A percentile compares a stretch with the other conserved stretches of the same genome.
phyloP scores from a whole-genome alignment of 2,113 vertebrate species.

The Plotosus lineatus region DNA sequence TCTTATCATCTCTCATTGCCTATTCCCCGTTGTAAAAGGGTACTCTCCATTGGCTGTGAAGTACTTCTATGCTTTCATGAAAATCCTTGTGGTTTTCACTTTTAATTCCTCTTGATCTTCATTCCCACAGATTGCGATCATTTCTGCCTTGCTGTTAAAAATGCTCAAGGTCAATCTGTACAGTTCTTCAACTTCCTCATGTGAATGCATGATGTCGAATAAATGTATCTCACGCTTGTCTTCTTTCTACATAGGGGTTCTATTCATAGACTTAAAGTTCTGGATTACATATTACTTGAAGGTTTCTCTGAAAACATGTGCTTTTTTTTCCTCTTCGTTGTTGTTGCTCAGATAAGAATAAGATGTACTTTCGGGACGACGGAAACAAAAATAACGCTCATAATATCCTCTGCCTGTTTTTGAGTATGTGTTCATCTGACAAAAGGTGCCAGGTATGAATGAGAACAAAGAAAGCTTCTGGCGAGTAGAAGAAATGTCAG shows the following conservation, averaged over 20 bases:
- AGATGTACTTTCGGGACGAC: constrained; percentile 34
- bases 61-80: constrained; percentile 5
- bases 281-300: constrained; percentile 18
- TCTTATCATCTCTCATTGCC: constrained; percentile 49
- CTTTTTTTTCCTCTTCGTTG: constrained; percentile 1
- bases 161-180: constrained; percentile 59
- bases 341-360: constrained; percentile 11
- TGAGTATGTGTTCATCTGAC: constrained; percentile 27
- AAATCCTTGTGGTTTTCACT: constrained; percentile 47
- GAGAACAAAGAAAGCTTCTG: constrained; percentile 16
- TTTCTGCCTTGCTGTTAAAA: constrained; percentile 52
- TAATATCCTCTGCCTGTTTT: constrained; percentile 39
- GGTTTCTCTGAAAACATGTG: constrained; percentile 20
- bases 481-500: constrained; percentile 24
- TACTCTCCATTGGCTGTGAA: not conserved
- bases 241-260: constrained; percentile 43
- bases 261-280: constrained; percentile 15
- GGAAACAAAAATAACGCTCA: constrained; percentile 27
- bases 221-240: constrained; percentile 37
- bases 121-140: constrained; percentile 29
- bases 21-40: constrained; percentile 26
- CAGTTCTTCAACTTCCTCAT: constrained; percentile 44
- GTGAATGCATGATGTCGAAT: constrained; percentile 36
- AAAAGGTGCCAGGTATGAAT: constrained; percentile 39
- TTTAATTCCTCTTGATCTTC: constrained; percentile 68